Percentiles rank a stretch among this genome's conserved stretches.
Evolutionary conservation across 2,888 invertebrate species (phyloP).

Genomic region (Lycia hirtaria): DNA sequence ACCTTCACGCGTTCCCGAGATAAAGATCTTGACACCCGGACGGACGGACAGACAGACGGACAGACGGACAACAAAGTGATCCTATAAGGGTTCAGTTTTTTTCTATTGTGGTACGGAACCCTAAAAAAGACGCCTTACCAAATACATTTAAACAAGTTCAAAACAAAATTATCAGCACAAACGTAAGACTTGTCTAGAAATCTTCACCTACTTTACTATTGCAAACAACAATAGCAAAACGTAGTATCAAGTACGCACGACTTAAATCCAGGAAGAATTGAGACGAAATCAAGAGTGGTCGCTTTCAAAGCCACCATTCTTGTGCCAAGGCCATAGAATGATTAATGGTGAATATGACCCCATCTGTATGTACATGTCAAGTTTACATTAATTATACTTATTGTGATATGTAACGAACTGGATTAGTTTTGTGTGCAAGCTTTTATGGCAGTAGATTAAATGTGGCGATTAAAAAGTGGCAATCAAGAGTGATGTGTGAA

Average conservation of each 20-base stretch:
- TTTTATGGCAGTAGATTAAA: conserved; percentile 25
- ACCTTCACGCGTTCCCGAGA: too few relatives aligned
- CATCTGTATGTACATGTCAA: conserved; percentile 66
- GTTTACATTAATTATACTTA: conserved; percentile 67
- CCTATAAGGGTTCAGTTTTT: too few relatives aligned
- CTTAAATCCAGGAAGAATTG: conserved; percentile 29
- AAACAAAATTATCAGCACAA: conserved; percentile 8
- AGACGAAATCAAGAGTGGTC: conserved; percentile 37
- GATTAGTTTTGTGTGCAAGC: conserved; percentile 33
- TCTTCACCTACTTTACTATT: not conserved
- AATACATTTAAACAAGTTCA: not conserved
- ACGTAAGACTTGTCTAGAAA: conserved; percentile 7
- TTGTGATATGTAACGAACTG: conserved; percentile 38
- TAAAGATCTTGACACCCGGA: too few relatives aligned
- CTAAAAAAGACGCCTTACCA: not conserved
- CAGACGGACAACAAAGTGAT: too few relatives aligned
- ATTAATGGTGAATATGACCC: conserved; percentile 74
- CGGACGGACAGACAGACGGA: too few relatives aligned
- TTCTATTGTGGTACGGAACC: too few relatives aligned
- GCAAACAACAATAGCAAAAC: not conserved
- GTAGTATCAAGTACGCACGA: conserved; percentile 27
- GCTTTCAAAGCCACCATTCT: conserved; percentile 34
- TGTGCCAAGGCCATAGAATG: conserved; percentile 59
- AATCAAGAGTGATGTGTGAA: too few relatives aligned
- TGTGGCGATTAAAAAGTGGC: conserved; percentile 28